phyloP scores from a whole-genome alignment of 1,140 invertebrate genomes.

The Leptinotarsa texana region DNA sequence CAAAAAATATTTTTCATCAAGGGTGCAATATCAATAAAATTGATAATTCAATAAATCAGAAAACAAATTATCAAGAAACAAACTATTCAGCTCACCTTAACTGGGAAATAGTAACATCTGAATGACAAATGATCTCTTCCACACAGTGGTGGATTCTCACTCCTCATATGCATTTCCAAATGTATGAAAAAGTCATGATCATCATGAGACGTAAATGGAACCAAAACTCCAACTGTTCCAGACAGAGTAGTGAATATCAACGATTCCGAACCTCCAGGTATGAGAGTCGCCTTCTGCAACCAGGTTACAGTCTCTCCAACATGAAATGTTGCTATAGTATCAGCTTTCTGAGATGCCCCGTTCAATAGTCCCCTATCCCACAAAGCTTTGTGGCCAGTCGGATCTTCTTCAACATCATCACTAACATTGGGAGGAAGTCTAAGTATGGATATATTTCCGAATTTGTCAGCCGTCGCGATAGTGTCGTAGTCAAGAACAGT shows the following conservation, averaged over 20 bases:
- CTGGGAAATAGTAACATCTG: constrained; percentile 96
- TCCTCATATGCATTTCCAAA: constrained; percentile 99
- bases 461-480: constrained; percentile 95
- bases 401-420: constrained; percentile 99
- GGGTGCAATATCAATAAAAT: too few relatives aligned
- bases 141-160: constrained; percentile 93
- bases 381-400: constrained; percentile 95
- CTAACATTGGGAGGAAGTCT: constrained; percentile 86
- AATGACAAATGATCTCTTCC: constrained; percentile 97
- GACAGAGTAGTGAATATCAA: constrained; percentile 95
- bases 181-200: constrained; percentile 99
- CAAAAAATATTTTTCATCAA: too few relatives aligned
- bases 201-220: constrained; percentile 97
- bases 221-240: constrained; percentile 92
- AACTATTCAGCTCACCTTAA: constrained; percentile 71
- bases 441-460: constrained; percentile 95
- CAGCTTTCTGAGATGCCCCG: constrained; percentile 92
- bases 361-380: constrained; percentile 84
- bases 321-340: constrained; percentile 90
- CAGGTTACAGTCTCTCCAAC: constrained; percentile 93
- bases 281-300: constrained; percentile 91
- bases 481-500: constrained; percentile 97
- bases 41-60: too few relatives aligned
- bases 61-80: too few relatives aligned
- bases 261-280: constrained; percentile 95